Base-by-base conservation (phyloP, 2,888 invertebrate genomes). In the Agonopterix alstromeriana region DNA sequence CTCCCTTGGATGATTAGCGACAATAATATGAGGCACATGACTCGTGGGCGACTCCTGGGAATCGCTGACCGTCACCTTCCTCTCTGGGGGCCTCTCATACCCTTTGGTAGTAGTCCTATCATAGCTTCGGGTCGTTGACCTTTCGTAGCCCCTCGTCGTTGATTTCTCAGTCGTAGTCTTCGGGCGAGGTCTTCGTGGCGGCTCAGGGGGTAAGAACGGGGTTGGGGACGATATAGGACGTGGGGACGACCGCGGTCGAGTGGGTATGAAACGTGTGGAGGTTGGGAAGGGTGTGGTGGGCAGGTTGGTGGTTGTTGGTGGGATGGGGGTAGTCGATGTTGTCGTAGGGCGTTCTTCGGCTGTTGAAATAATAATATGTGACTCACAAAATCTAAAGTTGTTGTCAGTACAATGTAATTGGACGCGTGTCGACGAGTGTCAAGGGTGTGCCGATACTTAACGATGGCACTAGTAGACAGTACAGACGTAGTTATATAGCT, bases 1-100 rank as follows among this genome's bases (percentile, higher is more conserved):
- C 64, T 96, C 95, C 73, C 94, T 93, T 2, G 95, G 95, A 88
- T 95, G 95, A 47, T 88, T 91, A 50, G 91, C 91, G 35, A 91
- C 90, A 17, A 92, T 91, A 40, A 91, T 89, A 49, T 91, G 91
- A 5, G 91, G 91, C 3, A 88, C 76, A 53, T 87, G 84, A 48
- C 82, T 86, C 1, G 83, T 81, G 9, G 81, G 77, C 42, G 87
- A 75, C 58, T 85, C 78, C 57, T 82, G 82, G 43, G 80, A 67
- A 59, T 90, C 80, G 45, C 64, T 57, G 0, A 70, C 65, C 0
- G 82, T 83, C 7, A 68, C 65, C 53, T 82, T 85, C 48, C 78
- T 71, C 38, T 74, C 71, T 0, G 82, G 69, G 51, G 88, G 73
- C 10, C 67, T 58, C 67, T 90, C 76, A 65, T 90, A 82, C 53